These are phyloP conservation scores for Clostera curtula DNA, from an alignment of 2,888 invertebrate genomes.

Conservation along the genomic window DNA sequence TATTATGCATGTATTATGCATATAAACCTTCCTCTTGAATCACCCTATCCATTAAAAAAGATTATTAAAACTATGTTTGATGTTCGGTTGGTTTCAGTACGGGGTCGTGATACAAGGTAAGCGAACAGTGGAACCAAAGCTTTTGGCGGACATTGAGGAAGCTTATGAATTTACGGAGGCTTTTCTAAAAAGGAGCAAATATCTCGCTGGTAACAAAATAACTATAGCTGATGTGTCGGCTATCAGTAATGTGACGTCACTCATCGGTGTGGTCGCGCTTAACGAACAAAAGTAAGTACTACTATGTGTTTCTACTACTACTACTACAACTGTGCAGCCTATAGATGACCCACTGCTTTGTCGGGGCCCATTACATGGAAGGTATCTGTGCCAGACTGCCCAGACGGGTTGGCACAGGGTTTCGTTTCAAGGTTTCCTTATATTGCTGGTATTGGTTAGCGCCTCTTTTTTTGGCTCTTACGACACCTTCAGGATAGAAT, in stretches of 20 bases:
- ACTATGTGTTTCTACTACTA: constrained; percentile 29
- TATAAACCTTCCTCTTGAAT: too few relatives aligned
- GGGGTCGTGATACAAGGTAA: constrained; percentile 36
- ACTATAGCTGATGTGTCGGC: constrained; percentile 72
- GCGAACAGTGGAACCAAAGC: constrained; percentile 38
- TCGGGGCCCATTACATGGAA: too few relatives aligned
- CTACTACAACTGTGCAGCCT: too few relatives aligned
- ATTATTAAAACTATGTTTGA: not conserved
- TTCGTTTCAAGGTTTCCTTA: too few relatives aligned
- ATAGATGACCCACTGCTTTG: too few relatives aligned
- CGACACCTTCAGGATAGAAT: too few relatives aligned
- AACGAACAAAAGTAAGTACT: constrained; percentile 29
- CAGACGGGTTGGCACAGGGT: too few relatives aligned
- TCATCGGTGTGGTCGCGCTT: constrained; percentile 34
- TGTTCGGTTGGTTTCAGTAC: constrained; percentile 29
- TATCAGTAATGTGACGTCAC: constrained; percentile 36
- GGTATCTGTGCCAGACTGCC: too few relatives aligned
- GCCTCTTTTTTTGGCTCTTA: too few relatives aligned
- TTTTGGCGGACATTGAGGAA: constrained; percentile 47
- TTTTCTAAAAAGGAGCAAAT: constrained; percentile 58
- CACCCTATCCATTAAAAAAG: too few relatives aligned
- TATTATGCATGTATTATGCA: too few relatives aligned
- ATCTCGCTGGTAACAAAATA: constrained; percentile 62
- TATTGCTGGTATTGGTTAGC: too few relatives aligned
- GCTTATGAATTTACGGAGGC: constrained; percentile 58